Evolutionary conservation across 2,113 vertebrate species (phyloP).

Genomic region (Sphaerodactylus townsendi): DNA sequence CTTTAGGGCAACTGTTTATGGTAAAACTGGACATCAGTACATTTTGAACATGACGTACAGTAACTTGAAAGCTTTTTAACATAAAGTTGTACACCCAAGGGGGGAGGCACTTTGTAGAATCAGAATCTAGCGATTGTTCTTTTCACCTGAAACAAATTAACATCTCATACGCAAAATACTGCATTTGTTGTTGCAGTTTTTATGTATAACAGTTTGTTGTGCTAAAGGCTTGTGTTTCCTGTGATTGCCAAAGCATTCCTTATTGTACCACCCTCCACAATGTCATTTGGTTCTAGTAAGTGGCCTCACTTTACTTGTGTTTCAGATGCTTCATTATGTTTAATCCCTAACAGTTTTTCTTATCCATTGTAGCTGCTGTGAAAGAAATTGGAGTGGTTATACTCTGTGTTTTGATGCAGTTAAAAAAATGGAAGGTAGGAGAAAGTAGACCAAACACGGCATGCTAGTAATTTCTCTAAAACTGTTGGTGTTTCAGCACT

Average conservation of each 20-base stretch:
- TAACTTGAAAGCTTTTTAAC: constrained; percentile 24
- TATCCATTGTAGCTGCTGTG: constrained; percentile 63
- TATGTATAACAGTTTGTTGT: neutral
- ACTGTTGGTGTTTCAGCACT: constrained; percentile 49
- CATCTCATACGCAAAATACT: neutral
- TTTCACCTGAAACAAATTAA: neutral
- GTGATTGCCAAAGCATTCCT: constrained; percentile 40
- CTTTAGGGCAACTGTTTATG: constrained; percentile 17
- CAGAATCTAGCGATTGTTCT: neutral
- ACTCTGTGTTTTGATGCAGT: constrained; percentile 66
- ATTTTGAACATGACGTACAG: neutral
- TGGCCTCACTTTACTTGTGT: constrained; percentile 56
- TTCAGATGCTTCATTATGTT: constrained; percentile 64
- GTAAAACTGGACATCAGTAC: neutral
- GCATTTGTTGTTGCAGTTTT: neutral
- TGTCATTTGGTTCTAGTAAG: constrained; percentile 47
- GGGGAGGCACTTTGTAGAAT: neutral
- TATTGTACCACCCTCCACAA: constrained; percentile 22
- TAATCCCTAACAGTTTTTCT: constrained; percentile 74
- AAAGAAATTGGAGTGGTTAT: constrained; percentile 73
- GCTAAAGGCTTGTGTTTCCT: constrained; percentile 27
- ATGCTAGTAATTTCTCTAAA: constrained; percentile 69
- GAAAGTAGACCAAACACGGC: constrained; percentile 68
- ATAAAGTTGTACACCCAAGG: neutral
- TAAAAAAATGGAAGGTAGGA: constrained; percentile 69